Percentiles rank a stretch among this genome's conserved stretches.
These are phyloP conservation scores for Oryctolagus cuniculus DNA, from an alignment of 2,113 vertebrate genomes.

Conservation along the genomic window mOryCun1.1 NC_091434.1:131431001-131431500, in stretches of 20 bases:
- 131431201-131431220: neutral
- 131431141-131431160: neutral
- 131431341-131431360: neutral
- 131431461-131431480: neutral
- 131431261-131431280: neutral
- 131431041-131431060: neutral
- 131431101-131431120: neutral
- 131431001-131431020: neutral
- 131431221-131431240: neutral
- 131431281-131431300: neutral
- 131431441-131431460: neutral
- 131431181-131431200: neutral
- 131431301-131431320: neutral
- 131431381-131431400: neutral
- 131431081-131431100: conserved; percentile 9
- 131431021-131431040: neutral
- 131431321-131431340: neutral
- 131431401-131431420: neutral
- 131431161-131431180: neutral
- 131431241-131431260: neutral
- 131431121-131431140: neutral
- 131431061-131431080: neutral
- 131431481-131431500: neutral
- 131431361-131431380: neutral
- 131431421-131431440: neutral